phyloP scores from a whole-genome alignment of 2,888 invertebrate genomes.

The Strigamia transsilvanica region DNA sequence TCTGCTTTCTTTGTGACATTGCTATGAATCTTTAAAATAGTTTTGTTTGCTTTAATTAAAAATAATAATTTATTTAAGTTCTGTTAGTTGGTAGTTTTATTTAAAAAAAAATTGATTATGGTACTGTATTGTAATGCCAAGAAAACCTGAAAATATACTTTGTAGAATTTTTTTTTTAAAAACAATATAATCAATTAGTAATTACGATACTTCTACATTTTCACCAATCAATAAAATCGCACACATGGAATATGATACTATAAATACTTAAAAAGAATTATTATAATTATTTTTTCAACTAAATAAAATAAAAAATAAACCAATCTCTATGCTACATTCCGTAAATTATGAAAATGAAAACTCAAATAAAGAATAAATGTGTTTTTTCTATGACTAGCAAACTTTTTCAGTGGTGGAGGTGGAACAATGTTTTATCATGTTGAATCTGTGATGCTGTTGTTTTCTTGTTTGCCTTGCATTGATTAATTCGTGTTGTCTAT shows the following conservation, averaged over 20 bases:
- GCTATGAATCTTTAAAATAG: background rate
- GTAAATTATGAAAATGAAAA: conserved; percentile 9
- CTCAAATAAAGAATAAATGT: background rate
- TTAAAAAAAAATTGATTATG: too few species aligned
- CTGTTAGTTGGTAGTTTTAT: too few species aligned
- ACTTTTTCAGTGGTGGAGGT: background rate
- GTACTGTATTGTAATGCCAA: too few species aligned
- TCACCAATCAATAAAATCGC: background rate
- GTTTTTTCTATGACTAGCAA: background rate
- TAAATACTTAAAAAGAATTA: background rate
- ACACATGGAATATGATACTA: background rate
- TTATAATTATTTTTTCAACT: conserved; percentile 21
- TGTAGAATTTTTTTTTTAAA: too few species aligned
- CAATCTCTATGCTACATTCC: conserved; percentile 24
- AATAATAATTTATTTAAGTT: background rate
- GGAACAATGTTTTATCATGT: background rate
- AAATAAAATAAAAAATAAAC: background rate
- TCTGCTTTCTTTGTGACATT: background rate
- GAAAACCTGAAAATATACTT: too few species aligned
- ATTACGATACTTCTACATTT: background rate
- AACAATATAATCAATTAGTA: too few species aligned
- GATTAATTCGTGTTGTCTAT: background rate
- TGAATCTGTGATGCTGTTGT: conserved; percentile 15
- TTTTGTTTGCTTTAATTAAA: background rate
- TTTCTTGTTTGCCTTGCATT: conserved; percentile 16